Conservation (phyloP, 2,888 invertebrate species). For the Trichopria drosophilae region DNA sequence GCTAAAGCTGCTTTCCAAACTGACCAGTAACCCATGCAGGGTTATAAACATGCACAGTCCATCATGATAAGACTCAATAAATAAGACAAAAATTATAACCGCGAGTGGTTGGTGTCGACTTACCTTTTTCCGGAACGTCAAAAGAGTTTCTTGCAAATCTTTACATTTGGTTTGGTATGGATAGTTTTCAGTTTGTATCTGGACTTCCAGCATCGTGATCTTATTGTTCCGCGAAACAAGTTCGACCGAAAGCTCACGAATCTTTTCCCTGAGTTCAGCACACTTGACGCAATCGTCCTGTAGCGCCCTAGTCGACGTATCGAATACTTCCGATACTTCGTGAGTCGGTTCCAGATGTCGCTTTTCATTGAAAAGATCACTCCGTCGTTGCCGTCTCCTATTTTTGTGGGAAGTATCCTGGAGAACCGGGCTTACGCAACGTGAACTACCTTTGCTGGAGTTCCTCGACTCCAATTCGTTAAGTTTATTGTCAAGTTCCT, state of each 20-base stretch:
- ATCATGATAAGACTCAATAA: constrained; percentile 7
- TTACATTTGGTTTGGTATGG: constrained; percentile 49
- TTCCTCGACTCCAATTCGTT: constrained; percentile 32
- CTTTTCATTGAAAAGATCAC: constrained; percentile 44
- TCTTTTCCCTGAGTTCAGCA: constrained; percentile 36
- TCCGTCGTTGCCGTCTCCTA: constrained; percentile 39
- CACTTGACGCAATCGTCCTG: constrained; percentile 24
- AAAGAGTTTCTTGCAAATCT: constrained; percentile 44
- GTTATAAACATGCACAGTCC: background rate
- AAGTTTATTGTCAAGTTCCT: constrained; percentile 34
- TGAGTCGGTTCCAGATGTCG: constrained; percentile 37
- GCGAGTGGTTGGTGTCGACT: background rate
- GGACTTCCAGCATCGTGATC: constrained; percentile 47
- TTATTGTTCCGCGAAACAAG: constrained; percentile 47
- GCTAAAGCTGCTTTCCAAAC: too few species aligned
- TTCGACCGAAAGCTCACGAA: constrained; percentile 45
- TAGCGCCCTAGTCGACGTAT: constrained; percentile 20
- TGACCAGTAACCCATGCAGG: too few species aligned
- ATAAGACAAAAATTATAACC: too few species aligned
- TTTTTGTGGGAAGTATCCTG: constrained; percentile 33
- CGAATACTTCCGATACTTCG: constrained; percentile 21
- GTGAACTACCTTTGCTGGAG: constrained; percentile 36
- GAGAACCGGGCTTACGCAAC: constrained; percentile 41
- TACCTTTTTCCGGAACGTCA: constrained; percentile 42
- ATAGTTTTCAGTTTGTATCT: constrained; percentile 46